Evolutionary conservation across 1,140 invertebrate species (phyloP), one percentile per base, ranked within the genome.

Genomic region (Listronotus bonariensis): DNA sequence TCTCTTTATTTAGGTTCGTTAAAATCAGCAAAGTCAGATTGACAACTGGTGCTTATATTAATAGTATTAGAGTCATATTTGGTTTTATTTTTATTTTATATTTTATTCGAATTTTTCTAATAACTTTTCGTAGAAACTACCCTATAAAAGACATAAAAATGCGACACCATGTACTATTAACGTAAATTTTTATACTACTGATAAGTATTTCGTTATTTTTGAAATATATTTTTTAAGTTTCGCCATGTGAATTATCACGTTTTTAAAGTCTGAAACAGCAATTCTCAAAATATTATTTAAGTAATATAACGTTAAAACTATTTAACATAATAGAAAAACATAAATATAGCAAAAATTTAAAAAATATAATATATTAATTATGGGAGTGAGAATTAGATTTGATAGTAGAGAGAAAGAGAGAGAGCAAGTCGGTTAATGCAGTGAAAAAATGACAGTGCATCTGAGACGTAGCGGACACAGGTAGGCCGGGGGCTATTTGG

Each of bases 271-370:
- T 78, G 77, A 78, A 72, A 68, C 75, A 78, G 75, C 76, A 78
- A 78, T 78, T 78, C 75, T 77, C 77, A 77, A 75, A 73, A 76
- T 77, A 77, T 78, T 74, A 74, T 76, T 78, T 78, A 76, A 78
- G 72, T 74, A 75, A 72, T 66, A 66, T 70, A 68, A 74, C 67
- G 73, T 67, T 72, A 70, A 71, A 73, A 70, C 70, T 71, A 65
- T 69, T 69, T 34, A 57, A 58, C 56, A 56, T 70, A 68, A 72
- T 62, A 70, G 65, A 65, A 60, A 31, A 64, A 36, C 42, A 58
- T 31, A 65, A 46, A 34, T 51, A 58, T 46, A 58, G 48, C 32
- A 46, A 65, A 52, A 65, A 42, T 52, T 49, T 17, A 49, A 75
- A 72, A 69, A 68, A 69, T 69, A 73, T 74, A 68, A 68, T 69